Evolutionary conservation across 2,888 invertebrate genomes (phyloP), one percentile per base, ranked within the genome.

Genomic region (Tillus elongatus): DNA sequence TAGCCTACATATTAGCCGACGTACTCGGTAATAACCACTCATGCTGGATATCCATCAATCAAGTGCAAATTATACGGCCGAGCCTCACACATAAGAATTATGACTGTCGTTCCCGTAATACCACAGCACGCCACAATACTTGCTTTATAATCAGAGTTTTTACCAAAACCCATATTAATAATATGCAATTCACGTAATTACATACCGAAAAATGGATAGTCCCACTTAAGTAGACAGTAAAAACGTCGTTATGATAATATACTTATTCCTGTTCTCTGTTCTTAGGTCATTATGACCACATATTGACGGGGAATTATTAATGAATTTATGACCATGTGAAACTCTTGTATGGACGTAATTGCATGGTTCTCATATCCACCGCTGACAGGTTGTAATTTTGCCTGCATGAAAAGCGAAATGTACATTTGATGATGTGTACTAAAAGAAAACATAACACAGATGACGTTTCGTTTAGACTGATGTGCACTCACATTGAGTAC

Each of bases 21-120:
- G n/a, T n/a, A n/a, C n/a, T n/a, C n/a, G n/a, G n/a, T n/a, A 60
- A 60, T 60, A 60, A 61, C 58, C 59, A 56, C 60, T 60, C 58
- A 56, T 52, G 56, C 51, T 57, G 58, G 52, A 55, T 54, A 57
- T 54, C 57, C 61, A 61, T 61, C 61, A 60, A 61, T 61, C 61
- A 61, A 27, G 57, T 55, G 58, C 57, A 61, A 61, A 61, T 61
- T 60, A 60, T 54, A 60, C 54, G 53, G 56, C 49, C 54, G 51
- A 54, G 56, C 49, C 60, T 57, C 57, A 54, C 60, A 60, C 58
- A 51, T 59, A 60, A 59, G 58, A 61, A 61, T 61, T 60, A 61
- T 57, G 55, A 58, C 60, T 61, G 61, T 61, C 61, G 57, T 60
- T 61, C 57, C 50, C 54, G 57, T 61, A 60, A 61, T 60, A 60